Evolutionary conservation across 2,113 vertebrate species (phyloP).

Genomic region (Corvus cornix): DNA sequence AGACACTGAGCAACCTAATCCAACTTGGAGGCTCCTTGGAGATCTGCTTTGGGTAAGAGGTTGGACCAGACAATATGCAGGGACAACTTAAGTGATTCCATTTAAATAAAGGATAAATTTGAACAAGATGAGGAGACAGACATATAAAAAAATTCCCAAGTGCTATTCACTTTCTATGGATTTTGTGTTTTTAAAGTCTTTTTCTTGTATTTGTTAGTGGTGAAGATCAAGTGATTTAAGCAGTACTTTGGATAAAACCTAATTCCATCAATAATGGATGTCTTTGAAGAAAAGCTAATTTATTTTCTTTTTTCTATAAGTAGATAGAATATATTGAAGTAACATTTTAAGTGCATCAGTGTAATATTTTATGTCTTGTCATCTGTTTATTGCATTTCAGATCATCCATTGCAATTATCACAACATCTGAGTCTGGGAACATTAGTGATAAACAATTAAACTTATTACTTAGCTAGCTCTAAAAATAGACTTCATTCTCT

Average conservation of each 20-base stretch:
- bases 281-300: not conserved
- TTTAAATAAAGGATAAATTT: not conserved
- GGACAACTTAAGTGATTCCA: not conserved
- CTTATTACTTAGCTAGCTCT: not conserved
- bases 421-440: not conserved
- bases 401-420: not conserved
- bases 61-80: not conserved
- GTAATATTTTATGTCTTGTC: not conserved
- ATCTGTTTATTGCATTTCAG: not conserved
- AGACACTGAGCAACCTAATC: not conserved
- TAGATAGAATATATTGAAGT: not conserved
- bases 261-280: not conserved
- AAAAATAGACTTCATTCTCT: not conserved
- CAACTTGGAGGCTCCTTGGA: not conserved
- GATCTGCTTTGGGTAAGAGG: not conserved
- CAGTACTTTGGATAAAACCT: not conserved
- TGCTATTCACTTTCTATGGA: not conserved
- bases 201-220: not conserved
- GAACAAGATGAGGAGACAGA: not conserved
- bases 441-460: conserved; percentile 3
- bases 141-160: not conserved
- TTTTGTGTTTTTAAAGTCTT: not conserved
- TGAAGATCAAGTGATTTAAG: not conserved
- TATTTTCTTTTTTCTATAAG: not conserved
- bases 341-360: not conserved